Conservation (phyloP, 92 coral and sea anemone genomes). For the Epizoanthus illoricatus region DNA sequence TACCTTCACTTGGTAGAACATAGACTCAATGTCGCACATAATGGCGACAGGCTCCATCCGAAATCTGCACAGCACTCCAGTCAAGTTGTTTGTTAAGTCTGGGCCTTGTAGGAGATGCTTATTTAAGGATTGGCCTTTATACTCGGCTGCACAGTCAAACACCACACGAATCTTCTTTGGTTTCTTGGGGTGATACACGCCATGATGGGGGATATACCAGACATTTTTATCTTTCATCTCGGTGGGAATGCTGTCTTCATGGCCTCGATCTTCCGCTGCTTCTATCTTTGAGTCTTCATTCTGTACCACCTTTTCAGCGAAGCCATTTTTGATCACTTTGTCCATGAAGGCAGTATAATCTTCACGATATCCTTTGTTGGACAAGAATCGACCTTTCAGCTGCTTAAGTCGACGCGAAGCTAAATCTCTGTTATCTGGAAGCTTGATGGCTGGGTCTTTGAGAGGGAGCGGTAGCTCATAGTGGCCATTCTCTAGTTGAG, state of each 20-base stretch:
- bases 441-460: conserved; percentile 24
- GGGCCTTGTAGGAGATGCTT: conserved; percentile 69
- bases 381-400: conserved; percentile 15
- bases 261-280: not conserved
- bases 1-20: conserved; percentile 65
- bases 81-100: conserved; percentile 60
- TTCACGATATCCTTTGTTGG: conserved; percentile 14
- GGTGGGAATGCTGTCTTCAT: not conserved
- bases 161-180: conserved; percentile 52
- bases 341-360: conserved; percentile 37
- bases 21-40: conserved; percentile 59
- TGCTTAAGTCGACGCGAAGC: not conserved
- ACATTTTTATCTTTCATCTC: not conserved
- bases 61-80: conserved; percentile 56
- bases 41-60: conserved; percentile 41
- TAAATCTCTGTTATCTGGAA: conserved; percentile 7
- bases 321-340: conserved; percentile 30
- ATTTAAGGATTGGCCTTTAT: conserved; percentile 51
- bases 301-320: conserved; percentile 18
- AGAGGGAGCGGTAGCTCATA: conserved; percentile 39
- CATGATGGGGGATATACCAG: conserved; percentile 55
- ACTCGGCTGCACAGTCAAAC: conserved; percentile 52
- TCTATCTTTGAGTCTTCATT: not conserved
- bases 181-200: conserved; percentile 57
- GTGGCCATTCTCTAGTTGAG: conserved; percentile 21